Conservation (phyloP, 1,140 invertebrate genomes). For the Bradysia coprophila region DNA sequence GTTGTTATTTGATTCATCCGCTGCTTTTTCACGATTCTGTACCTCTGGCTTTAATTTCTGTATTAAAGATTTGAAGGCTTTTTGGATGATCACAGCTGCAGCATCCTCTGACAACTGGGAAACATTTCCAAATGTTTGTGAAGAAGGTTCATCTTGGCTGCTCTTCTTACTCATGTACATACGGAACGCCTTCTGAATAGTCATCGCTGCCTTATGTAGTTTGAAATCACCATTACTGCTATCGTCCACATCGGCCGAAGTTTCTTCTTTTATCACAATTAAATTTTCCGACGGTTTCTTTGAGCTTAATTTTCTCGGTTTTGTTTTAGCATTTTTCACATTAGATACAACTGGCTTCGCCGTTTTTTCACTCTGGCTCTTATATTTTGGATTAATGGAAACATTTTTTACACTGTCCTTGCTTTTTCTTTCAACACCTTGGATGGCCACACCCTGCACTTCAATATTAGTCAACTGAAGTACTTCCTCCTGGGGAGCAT, state of each 20-base stretch:
- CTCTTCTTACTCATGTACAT: constrained; percentile 1
- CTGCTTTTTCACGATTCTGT: no score
- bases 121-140: not conserved
- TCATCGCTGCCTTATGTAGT: not conserved
- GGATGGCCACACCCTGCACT: not conserved
- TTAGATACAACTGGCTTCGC: not conserved
- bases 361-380: not conserved
- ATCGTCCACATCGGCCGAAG: constrained; percentile 10
- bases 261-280: constrained; percentile 6
- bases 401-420: not conserved
- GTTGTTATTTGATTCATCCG: no score
- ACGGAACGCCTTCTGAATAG: constrained; percentile 1
- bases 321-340: not conserved
- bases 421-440: not conserved
- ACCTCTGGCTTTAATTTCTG: no score
- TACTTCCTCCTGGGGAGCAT: not conserved
- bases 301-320: not conserved
- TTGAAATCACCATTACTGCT: constrained; percentile 1
- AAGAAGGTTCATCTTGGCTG: not conserved
- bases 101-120: not conserved
- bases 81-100: constrained; percentile 1
- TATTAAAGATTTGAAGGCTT: not conserved
- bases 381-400: not conserved
- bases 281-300: constrained; percentile 5
- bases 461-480: not conserved